Conservation (phyloP, 2,113 vertebrate genomes). For the Noturus placidus region DNA sequence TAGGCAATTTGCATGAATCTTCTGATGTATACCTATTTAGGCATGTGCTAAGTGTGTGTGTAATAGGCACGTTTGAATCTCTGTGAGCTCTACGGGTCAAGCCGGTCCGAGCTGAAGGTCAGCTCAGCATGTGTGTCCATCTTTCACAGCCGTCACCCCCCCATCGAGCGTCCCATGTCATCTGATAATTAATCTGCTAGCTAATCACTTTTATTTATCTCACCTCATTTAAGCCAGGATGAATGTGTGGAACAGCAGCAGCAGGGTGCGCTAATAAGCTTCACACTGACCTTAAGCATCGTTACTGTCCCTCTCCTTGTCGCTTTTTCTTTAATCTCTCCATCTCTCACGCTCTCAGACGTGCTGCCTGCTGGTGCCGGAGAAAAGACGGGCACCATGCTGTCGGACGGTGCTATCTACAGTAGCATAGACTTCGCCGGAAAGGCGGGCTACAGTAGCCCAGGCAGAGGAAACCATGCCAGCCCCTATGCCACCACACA, state of each 20-base stretch:
- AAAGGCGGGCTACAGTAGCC: constrained; percentile 93
- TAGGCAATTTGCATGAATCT: not conserved
- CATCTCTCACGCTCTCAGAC: constrained; percentile 68
- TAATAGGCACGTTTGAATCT: constrained; percentile 25
- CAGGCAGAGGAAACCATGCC: constrained; percentile 90
- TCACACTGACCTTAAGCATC: constrained; percentile 60
- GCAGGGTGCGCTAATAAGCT: constrained; percentile 62
- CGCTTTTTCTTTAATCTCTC: constrained; percentile 17
- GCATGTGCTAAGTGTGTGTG: constrained; percentile 16
- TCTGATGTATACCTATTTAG: not conserved
- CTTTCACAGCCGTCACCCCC: constrained; percentile 57
- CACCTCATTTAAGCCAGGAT: constrained; percentile 64
- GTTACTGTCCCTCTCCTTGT: constrained; percentile 50
- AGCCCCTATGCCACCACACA: constrained; percentile 97
- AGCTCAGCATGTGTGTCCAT: constrained; percentile 63
- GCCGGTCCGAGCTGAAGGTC: constrained; percentile 63
- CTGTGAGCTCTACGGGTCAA: constrained; percentile 7
- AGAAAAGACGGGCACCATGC: constrained; percentile 95
- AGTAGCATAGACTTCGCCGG: constrained; percentile 99
- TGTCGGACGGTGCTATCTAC: constrained; percentile 98
- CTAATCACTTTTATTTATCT: constrained; percentile 77
- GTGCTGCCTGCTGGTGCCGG: constrained; percentile 83
- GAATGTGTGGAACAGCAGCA: constrained; percentile 58
- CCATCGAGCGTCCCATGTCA: constrained; percentile 60
- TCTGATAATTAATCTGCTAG: constrained; percentile 67